phyloP scores from a whole-genome alignment of 2,113 vertebrate species.

The Romanogobio albipinnatus region DNA sequence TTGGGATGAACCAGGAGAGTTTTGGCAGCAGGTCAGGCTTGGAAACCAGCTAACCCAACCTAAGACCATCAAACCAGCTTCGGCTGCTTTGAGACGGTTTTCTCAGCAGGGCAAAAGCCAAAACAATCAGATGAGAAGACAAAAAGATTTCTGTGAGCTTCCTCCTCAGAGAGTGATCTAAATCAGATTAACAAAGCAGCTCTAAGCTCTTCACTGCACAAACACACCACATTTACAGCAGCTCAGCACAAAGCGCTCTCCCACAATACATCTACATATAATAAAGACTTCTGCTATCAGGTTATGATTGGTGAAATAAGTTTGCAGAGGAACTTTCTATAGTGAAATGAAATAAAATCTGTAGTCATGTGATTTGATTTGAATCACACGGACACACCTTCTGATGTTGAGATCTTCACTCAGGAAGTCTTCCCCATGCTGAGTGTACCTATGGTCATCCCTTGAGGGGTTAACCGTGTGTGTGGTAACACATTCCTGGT shows the following conservation, averaged over 20 bases:
- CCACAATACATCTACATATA: not conserved
- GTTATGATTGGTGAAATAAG: not conserved
- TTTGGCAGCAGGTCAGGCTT: not conserved
- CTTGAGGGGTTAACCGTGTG: constrained; percentile 65
- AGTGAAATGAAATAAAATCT: not conserved
- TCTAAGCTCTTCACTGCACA: not conserved
- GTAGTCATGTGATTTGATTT: not conserved
- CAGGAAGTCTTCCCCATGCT: not conserved
- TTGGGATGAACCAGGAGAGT: not conserved
- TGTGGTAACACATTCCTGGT: constrained; percentile 70
- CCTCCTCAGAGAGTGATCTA: constrained; percentile 26
- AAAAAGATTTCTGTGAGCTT: constrained; percentile 8
- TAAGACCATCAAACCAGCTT: not conserved
- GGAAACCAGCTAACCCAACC: not conserved
- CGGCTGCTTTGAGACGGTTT: not conserved
- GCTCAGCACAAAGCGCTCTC: not conserved
- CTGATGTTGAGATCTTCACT: not conserved
- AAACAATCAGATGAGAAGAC: constrained; percentile 1
- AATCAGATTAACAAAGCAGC: constrained; percentile 28
- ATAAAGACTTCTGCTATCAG: not conserved
- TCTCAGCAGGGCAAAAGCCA: not conserved
- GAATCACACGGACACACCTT: not conserved
- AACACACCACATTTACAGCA: not conserved
- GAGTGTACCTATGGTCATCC: constrained; percentile 66
- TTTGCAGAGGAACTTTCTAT: not conserved